phyloP scores from a whole-genome alignment of 2,888 invertebrate genomes.

The Pachliopta kotzebuea region DNA sequence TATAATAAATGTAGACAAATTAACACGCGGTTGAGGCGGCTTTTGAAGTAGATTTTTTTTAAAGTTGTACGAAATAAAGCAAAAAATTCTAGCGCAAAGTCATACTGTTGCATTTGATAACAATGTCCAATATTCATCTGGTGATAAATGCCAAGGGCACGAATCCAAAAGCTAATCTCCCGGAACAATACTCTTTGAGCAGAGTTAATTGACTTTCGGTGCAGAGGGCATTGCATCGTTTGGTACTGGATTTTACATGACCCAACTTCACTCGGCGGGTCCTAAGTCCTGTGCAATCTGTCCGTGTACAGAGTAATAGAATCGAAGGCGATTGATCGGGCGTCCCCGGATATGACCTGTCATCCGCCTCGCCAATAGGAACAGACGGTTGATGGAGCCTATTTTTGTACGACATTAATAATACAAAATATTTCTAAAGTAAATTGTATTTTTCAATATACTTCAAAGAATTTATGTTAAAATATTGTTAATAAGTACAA shows the following conservation, averaged over 20 bases:
- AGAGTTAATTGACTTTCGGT: slow-evolving; percentile 24
- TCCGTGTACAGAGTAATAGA: slow-evolving; percentile 66
- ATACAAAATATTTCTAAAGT: not conserved
- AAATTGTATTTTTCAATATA: not conserved
- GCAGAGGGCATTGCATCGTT: slow-evolving; percentile 15
- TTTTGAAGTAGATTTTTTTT: too few species aligned
- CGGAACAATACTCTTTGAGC: slow-evolving; percentile 19
- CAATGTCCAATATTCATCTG: slow-evolving; percentile 10
- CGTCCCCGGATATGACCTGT: slow-evolving; percentile 70
- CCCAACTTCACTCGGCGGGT: slow-evolving; percentile 25
- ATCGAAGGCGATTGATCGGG: slow-evolving; percentile 65
- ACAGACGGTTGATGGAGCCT: slow-evolving; percentile 53
- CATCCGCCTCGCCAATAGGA: slow-evolving; percentile 62
- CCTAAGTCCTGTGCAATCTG: slow-evolving; percentile 59
- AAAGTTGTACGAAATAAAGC: too few species aligned
- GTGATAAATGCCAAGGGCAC: slow-evolving; percentile 15
- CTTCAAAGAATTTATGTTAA: not conserved
- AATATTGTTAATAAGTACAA: too few species aligned
- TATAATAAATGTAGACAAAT: not conserved
- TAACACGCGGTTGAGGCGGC: not conserved
- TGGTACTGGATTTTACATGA: slow-evolving; percentile 18
- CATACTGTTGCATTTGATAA: slow-evolving; percentile 2
- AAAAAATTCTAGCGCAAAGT: slow-evolving; percentile 3
- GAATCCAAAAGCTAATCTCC: slow-evolving; percentile 18
- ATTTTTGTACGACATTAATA: slow-evolving; percentile 45